Evolutionary conservation across 2,113 vertebrate genomes (phyloP), one percentile per base, ranked within the genome.

Genomic region (Solea senegalensis): DNA sequence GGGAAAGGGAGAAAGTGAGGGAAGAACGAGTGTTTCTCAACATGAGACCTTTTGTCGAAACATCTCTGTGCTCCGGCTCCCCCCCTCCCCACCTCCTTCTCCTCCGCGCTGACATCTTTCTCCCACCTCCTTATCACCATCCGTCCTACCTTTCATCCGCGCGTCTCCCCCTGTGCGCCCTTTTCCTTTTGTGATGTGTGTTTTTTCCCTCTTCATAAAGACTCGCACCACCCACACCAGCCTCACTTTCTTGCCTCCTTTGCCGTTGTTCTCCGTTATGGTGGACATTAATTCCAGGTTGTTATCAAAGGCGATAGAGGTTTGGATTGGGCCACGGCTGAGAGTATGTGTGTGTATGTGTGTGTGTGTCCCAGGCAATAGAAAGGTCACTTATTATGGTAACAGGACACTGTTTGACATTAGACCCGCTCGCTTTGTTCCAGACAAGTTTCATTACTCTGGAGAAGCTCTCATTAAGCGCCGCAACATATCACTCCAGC

Each of bases 11-110:
- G 78, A 86, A 77, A 66, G 79, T 84, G 72, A 82, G 53, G 64
- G 21, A 68, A 79, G 66, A 81, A 67, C 57, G 27, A 87, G 73
- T 78, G 84, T 85, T 86, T 84, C 87, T 89, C 85, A 81, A 89
- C 87, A 82, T 74, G 84, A 89, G 73, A 75, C 84, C 87, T 86
- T 87, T 90, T 90, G 88, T 89, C 3, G 71, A 83, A 83, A 86
- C 81, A 89, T 85, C 81, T 65, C 72, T 9, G 27, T 69, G 15
- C 79, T 67, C 55, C 50, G 40, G 16, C 40, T 41, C 60, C 63
- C 44, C 57, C 12, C 49, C 52, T 51, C 28, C 50, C 60, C 58
- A 70, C 63, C 60, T 54, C 73, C 63, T 54, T 53, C 70, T 66
- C 39, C 21, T 11, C 21, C 21, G 40, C 61, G 76, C 72, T 66